Evolutionary conservation across 1,140 invertebrate species (phyloP), one percentile per base, ranked within the genome.

Genomic region (Scaptomyza graminum): DNA sequence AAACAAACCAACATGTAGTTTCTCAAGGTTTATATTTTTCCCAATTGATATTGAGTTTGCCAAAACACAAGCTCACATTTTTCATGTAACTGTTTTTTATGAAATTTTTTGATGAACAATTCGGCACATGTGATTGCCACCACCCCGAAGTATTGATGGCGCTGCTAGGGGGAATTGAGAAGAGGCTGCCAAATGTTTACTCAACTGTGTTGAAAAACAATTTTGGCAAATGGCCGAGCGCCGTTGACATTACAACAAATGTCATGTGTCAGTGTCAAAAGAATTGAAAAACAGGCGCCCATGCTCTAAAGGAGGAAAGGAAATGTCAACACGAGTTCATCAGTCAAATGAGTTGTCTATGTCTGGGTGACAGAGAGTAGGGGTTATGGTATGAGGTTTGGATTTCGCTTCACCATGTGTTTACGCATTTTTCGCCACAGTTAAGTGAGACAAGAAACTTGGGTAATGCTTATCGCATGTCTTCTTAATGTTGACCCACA

Each of bases 211-310:
- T 83, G 83, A 71, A 88, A 88, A 88, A 88, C 83, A 88, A 88
- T 88, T 88, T 88, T 61, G 79, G 60, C 68, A 88, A 88, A 88
- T 83, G 83, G 64, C 73, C 66, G 60, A 68, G 65, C 66, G 72
- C 52, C 75, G 66, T 74, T 64, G 74, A 67, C 74, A 74, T 62
- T 69, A 69, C 74, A 77, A 61, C 83, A 88, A 88, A 88, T 88
- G 83, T 88, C 83, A 88, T 88, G 79, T 88, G 83, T 88, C 83
- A 88, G 82, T 88, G 83, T 87, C 82, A 87, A 87, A 87, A 87
- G 65, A 65, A 74, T 50, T 60, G 56, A 60, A 74, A 70, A 62
- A 46, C 54, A 63, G 64, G 37, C 51, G 25, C 37, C 11, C 52
- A 51, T 11, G 46, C n/a, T 34, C 5, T 28, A 41, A n/a, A 46